Evolutionary conservation across 2,113 vertebrate species (phyloP).

Genomic region (Rissa tridactyla): DNA sequence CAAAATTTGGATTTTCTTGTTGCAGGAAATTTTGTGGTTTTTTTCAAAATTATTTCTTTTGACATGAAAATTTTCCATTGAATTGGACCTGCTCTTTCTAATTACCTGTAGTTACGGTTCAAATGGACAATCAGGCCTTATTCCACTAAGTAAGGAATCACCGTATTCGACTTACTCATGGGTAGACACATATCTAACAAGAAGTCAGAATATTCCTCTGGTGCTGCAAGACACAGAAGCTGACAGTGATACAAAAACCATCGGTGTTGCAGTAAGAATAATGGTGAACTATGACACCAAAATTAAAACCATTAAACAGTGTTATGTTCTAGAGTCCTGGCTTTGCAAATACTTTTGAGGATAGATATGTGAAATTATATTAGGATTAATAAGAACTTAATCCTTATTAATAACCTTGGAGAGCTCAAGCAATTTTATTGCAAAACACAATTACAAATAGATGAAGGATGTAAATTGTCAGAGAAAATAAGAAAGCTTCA

Average conservation of each 20-base stretch:
- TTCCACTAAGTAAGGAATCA: neutral
- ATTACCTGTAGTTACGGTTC: neutral
- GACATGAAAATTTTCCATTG: neutral
- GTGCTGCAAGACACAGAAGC: neutral
- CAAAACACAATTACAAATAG: neutral
- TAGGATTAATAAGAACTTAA: neutral
- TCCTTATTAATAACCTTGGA: neutral
- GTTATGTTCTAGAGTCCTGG: neutral
- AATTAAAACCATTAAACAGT: neutral
- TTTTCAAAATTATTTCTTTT: neutral
- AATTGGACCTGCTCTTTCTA: neutral
- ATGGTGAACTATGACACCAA: neutral
- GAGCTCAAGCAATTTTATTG: neutral
- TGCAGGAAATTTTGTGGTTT: neutral
- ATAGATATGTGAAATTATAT: neutral
- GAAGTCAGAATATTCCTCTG: neutral
- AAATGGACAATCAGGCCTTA: neutral
- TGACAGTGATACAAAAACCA: neutral
- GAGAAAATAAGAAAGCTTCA: neutral
- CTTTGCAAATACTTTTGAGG: neutral
- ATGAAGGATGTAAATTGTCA: neutral
- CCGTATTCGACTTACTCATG: neutral
- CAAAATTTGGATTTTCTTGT: neutral
- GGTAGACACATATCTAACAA: neutral
- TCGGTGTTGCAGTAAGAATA: neutral